These are phyloP conservation scores for Pandion haliaetus DNA, from an alignment of 2,113 vertebrate genomes.

Conservation along the genomic window DNA sequence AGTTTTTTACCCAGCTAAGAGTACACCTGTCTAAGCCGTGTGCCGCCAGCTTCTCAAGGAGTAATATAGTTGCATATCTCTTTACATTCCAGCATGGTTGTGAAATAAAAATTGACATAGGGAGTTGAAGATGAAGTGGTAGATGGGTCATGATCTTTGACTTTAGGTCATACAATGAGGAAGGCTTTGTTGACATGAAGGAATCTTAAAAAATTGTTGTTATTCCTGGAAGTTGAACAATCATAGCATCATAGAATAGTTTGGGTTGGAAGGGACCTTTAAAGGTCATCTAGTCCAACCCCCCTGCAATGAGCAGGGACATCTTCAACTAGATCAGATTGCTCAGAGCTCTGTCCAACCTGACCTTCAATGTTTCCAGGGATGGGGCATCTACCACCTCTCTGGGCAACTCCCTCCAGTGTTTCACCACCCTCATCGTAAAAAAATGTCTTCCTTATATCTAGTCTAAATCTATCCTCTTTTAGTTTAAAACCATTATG, in stretches of 20 bases:
- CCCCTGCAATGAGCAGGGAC: neutral
- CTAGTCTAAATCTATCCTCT: neutral
- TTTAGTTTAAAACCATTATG: neutral
- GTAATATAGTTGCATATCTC: neutral
- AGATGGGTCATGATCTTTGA: neutral
- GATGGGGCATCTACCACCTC: neutral
- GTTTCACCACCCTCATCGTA: neutral
- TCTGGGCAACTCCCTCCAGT: neutral
- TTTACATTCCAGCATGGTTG: neutral
- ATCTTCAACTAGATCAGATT: neutral
- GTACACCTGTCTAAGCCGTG: no score
- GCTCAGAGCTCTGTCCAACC: neutral
- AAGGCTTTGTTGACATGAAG: neutral
- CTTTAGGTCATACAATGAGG: neutral
- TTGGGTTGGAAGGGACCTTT: neutral
- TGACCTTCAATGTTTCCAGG: neutral
- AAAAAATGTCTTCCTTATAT: neutral
- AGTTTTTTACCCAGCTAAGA: no score
- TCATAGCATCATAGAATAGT: neutral
- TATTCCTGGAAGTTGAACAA: neutral
- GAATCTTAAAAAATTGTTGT: neutral
- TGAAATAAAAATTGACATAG: neutral
- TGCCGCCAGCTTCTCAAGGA: no score
- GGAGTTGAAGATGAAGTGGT: neutral
- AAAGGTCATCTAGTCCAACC: neutral